Base-by-base conservation (phyloP, 2,888 invertebrate genomes). In the Agriotes lineatus region DNA sequence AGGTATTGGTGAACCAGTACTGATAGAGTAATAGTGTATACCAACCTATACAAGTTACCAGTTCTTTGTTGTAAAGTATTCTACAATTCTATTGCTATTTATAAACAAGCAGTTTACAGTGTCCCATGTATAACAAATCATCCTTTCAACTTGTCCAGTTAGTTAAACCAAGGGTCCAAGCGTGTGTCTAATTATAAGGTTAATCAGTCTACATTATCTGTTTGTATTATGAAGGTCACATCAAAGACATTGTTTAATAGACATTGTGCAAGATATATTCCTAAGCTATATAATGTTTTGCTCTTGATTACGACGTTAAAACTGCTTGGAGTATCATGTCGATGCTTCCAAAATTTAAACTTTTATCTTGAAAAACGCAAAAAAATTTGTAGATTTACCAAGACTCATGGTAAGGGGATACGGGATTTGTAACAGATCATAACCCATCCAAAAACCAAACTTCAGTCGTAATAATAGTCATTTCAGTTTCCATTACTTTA, bases 131-230 rank as follows among this genome's bases (percentile, higher is more conserved):
- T 14, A 42, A 12, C 9, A 9, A 59, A 66, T 39, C 33, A 39
- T 61, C 45, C 60, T 42, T 58, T 62, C 20, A 69, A 67, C 64
- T 67, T 70, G 69, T 73, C 73, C 73, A 73, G 66, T 68, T 73
- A 72, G 72, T 66, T 72, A 73, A 69, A 73, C 73, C 61, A 72
- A 72, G 73, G 73, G 73, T 73, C 73, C 73, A 73, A 72, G 57
- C 58, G 54, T 66, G 69, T 64, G 61, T 70, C 61, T 66, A 66
- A 42, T 59, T 64, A 37, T 63, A 59, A 58, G 48, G 50, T 25
- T 50, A 50, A 58, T 25, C 12, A 20, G 50, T 52, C 33, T 33
- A 16, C 30, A 18, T 52, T 52, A 30, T 30, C 22, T 18, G 25
- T 18, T 18, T 30, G 33, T 52, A 52, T 52, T 52, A 52, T 12